Evolutionary conservation across 1,140 invertebrate species (phyloP).

Genomic region (Drosophila willistoni): DNA sequence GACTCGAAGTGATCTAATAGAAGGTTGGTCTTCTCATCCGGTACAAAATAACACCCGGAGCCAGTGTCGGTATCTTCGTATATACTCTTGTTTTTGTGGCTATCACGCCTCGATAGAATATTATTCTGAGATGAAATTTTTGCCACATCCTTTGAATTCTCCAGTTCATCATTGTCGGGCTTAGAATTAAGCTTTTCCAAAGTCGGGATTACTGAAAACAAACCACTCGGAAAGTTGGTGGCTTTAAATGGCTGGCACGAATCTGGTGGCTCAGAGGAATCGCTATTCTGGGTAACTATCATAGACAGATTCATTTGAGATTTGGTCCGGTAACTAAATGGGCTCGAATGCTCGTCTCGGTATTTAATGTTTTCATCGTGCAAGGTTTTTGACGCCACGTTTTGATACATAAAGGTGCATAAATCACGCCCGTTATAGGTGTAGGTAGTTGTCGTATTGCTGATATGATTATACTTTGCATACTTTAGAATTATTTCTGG

Average conservation of each 20-base stretch:
- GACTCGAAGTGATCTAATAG: slow-evolving; percentile 30
- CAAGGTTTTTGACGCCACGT: slow-evolving; percentile 55
- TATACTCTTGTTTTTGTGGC: not conserved
- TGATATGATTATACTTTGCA: slow-evolving; percentile 15
- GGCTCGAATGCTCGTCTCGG: slow-evolving; percentile 74
- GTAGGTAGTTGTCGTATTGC: slow-evolving; percentile 32
- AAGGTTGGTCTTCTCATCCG: slow-evolving; percentile 25
- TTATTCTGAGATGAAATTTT: not conserved
- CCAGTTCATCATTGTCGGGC: not conserved
- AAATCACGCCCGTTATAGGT: slow-evolving; percentile 54
- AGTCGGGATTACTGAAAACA: not conserved
- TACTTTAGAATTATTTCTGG: slow-evolving; percentile 59
- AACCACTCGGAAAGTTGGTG: not conserved
- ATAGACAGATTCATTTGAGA: slow-evolving; percentile 71
- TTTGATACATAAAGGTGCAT: slow-evolving; percentile 53
- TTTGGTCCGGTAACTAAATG: slow-evolving; percentile 70
- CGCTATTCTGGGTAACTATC: slow-evolving; percentile 15
- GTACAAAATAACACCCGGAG: not conserved
- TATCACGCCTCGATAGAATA: not conserved
- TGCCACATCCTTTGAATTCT: not conserved
- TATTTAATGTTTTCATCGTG: slow-evolving; percentile 63
- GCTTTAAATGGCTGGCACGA: not conserved
- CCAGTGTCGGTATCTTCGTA: not conserved
- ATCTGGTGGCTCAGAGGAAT: not conserved
- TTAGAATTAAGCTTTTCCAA: not conserved